Evolutionary conservation across 2,113 vertebrate genomes (phyloP), one percentile per base, ranked within the genome.

Genomic region (Strigops habroptila): DNA sequence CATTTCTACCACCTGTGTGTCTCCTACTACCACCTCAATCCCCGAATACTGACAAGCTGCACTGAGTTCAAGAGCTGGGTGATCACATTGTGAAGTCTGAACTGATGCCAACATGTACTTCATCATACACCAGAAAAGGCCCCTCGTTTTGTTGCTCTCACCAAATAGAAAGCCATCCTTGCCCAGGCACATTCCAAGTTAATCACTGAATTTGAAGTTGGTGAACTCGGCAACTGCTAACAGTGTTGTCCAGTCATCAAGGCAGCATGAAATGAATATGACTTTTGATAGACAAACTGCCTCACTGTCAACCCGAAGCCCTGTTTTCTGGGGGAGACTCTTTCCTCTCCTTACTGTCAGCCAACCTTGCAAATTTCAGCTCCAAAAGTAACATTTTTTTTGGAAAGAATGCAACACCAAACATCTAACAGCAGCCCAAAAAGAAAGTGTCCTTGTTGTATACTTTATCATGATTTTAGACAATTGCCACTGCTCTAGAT

Each of bases 71-170:
- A 39, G 57, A 94, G 37, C 31, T 53, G 28, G 43, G 71, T 49
- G 65, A 70, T 9, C 41, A 52, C 18, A 49, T 3, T 30, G 5
- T 21, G 30, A 86, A 53, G 5, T 18, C 21, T 90, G 71, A 79
- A 79, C 44, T 59, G 71, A 64, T 4, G 31, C 18, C 27, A 52
- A 37, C 46, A 18, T 0, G 0, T 31, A 33, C 24, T 75, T 71
- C 24, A 57, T 23, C 46, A 41, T 4, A 44, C 31, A 41, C 44
- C 9, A 64, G 25, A 68, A 71, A 82, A 82, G 13, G 33, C 2
- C 28, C 25, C 41, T 90, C 27, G 17, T 84, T 87, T 69, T 43
- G 10, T 27, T 88, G 21, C 52, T 53, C 12, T 70, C 30, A 44
- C 14, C 55, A 67, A 37, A 68, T 0, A 68, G 16, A 90, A 79